Evolutionary conservation across 1,140 invertebrate species (phyloP).

Genomic region (Halesus radiatus): DNA sequence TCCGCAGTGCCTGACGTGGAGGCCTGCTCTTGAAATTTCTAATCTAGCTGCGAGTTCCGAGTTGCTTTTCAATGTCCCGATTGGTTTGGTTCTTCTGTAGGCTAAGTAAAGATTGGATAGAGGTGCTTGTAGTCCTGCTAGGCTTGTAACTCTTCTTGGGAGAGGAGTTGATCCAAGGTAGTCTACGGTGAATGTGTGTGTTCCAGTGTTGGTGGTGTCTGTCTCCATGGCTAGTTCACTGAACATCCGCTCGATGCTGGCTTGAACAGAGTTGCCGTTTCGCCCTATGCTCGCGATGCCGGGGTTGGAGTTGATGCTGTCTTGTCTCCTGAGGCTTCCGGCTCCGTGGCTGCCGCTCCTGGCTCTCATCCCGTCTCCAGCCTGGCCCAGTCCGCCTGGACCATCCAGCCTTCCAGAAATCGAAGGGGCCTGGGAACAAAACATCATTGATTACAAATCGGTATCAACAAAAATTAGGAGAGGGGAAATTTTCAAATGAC

Average conservation of each 20-base stretch:
- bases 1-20: slow-evolving; percentile 75
- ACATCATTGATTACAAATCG: background rate
- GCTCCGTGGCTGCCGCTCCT: slow-evolving; percentile 9
- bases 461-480: background rate
- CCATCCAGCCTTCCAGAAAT: slow-evolving; percentile 53
- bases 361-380: slow-evolving; percentile 16
- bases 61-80: slow-evolving; percentile 59
- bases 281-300: slow-evolving; percentile 39
- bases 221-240: slow-evolving; percentile 81
- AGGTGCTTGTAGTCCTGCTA: slow-evolving; percentile 86
- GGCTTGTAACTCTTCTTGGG: slow-evolving; percentile 83
- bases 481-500: background rate
- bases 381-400: slow-evolving; percentile 49
- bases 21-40: slow-evolving; percentile 79
- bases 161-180: slow-evolving; percentile 87
- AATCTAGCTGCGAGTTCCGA: slow-evolving; percentile 68
- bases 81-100: slow-evolving; percentile 71
- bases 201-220: slow-evolving; percentile 63
- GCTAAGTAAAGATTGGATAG: slow-evolving; percentile 84
- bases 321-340: background rate
- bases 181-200: slow-evolving; percentile 79
- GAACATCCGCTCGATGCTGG: slow-evolving; percentile 88
- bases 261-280: slow-evolving; percentile 81
- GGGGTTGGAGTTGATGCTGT: background rate
- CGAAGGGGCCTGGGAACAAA: slow-evolving; percentile 47